These are phyloP conservation scores for Drosophila mimica DNA, from an alignment of 2,888 invertebrate species.

Conservation along the genomic window DNA sequence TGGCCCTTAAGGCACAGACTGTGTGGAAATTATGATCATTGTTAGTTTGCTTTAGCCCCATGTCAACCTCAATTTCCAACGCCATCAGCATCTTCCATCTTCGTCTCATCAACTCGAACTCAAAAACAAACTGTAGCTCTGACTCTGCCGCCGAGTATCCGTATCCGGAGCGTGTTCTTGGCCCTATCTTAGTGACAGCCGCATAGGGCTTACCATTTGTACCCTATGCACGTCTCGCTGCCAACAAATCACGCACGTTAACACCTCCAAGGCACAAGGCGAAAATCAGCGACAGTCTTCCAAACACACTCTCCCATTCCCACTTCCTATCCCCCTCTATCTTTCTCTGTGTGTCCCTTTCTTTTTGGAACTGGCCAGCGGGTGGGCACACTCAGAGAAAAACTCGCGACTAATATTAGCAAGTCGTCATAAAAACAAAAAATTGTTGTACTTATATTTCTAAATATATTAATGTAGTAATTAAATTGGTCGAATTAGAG, in stretches of 20 bases:
- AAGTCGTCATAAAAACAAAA: neutral
- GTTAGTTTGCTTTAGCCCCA: slow-evolving; percentile 49
- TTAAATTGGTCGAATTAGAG: neutral
- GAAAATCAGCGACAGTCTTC: slow-evolving; percentile 42
- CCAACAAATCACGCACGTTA: slow-evolving; percentile 69
- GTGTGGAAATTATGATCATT: slow-evolving; percentile 26
- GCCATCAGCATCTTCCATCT: slow-evolving; percentile 30
- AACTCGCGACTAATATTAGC: neutral
- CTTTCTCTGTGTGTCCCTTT: neutral
- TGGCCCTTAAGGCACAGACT: neutral
- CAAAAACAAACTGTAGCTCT: slow-evolving; percentile 9
- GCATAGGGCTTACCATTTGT: slow-evolving; percentile 54
- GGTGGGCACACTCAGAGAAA: neutral
- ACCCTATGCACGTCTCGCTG: slow-evolving; percentile 53
- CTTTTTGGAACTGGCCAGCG: slow-evolving; percentile 38
- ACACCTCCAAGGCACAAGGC: slow-evolving; percentile 65
- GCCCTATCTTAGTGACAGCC: slow-evolving; percentile 46
- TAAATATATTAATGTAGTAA: neutral
- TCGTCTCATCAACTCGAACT: slow-evolving; percentile 5
- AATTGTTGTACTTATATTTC: neutral
- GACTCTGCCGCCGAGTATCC: slow-evolving; percentile 25
- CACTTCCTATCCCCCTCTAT: neutral
- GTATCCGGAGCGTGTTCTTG: slow-evolving; percentile 31
- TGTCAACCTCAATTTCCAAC: slow-evolving; percentile 54
- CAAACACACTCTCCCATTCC: neutral